Evolutionary conservation across 2,797 vertebrate genomes (phyloP), one percentile per base, ranked within the genome.

Genomic region (Perodicticus potto): DNA sequence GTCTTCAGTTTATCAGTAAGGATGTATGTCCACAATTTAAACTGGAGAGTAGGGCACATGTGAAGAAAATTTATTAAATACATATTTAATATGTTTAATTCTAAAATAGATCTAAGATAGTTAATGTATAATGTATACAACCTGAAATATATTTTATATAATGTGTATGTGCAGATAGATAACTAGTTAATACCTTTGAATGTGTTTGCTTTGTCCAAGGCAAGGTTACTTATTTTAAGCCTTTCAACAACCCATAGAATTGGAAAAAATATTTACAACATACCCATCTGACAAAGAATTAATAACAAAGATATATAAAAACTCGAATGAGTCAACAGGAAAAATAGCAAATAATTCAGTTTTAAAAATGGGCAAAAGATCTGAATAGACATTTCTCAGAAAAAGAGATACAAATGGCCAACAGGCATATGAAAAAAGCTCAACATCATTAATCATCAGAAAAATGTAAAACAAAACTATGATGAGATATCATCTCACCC

Each of bases 41-140:
- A 63, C 87, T 77, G 1, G 20, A 93, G 23, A 87, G 9, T 89
- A 85, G 57, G 19, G 7, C 49, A 82, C 80, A 29, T 70, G 84
- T 3, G 92, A 17, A 8, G 45, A 74, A 78, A 65, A 67, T 34
- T n/a, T 78, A 78, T n/a, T 88, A 34, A 12, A 37, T 20, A 29
- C 70, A 49, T 61, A n/a, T 92, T 84, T 92, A 57, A 70, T 90
- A 23, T 86, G 63, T 94, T 95, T 91, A 91, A 93, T 91, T 95
- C 49, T 80, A 87, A 89, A 89, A 25, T 74, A 81, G 17, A 84
- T 49, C 6, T 40, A 63, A 73, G 67, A 55, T 94, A 87, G 95
- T 19, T 93, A 67, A 40, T 73, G 14, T 70, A 37, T 89, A 73
- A 65, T 80, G 17, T 82, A 49, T 85, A 3, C 45, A 49, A 55